These are phyloP conservation scores for Moxostoma hubbsi DNA, from an alignment of 2,797 vertebrate genomes.

Conservation along the genomic window DNA sequence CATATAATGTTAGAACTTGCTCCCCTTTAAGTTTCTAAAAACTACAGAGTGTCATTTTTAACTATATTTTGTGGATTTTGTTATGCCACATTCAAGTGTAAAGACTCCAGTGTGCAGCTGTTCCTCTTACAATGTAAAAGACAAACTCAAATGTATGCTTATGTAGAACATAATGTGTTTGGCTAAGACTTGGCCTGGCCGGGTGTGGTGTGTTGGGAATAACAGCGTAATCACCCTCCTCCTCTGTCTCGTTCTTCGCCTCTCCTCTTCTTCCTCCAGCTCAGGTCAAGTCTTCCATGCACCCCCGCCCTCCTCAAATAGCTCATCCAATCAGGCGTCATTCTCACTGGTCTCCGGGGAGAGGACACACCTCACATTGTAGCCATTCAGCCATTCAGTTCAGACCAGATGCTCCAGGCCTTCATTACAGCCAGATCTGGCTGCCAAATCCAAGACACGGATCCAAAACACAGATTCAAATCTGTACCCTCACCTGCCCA, in stretches of 20 bases:
- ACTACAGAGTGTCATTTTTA: background rate
- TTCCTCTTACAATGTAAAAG: background rate
- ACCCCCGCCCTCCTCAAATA: slow-evolving; percentile 63
- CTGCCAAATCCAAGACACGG: slow-evolving; percentile 22
- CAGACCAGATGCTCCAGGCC: slow-evolving; percentile 41
- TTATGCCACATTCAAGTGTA: background rate
- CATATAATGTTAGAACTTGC: background rate
- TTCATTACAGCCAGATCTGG: slow-evolving; percentile 39
- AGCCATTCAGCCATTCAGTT: slow-evolving; percentile 48
- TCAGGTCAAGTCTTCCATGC: slow-evolving; percentile 64
- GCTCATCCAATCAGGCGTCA: slow-evolving; percentile 60
- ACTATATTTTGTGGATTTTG: background rate
- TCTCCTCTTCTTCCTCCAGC: slow-evolving; percentile 68
- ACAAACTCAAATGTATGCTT: background rate
- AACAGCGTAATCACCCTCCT: slow-evolving; percentile 28
- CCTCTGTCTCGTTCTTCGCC: slow-evolving; percentile 21
- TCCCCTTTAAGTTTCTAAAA: background rate
- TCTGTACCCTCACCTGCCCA: slow-evolving; percentile 2
- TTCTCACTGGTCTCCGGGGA: slow-evolving; percentile 47
- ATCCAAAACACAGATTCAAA: slow-evolving; percentile 35
- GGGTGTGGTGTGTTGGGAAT: slow-evolving; percentile 39
- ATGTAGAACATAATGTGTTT: background rate
- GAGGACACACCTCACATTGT: slow-evolving; percentile 53
- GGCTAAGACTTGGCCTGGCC: slow-evolving; percentile 24
- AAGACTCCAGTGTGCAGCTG: background rate